Percentiles rank a stretch among this genome's conserved stretches.
Evolutionary conservation across 2,888 invertebrate species (phyloP).

Genomic region (Eilema sororculum): DNA sequence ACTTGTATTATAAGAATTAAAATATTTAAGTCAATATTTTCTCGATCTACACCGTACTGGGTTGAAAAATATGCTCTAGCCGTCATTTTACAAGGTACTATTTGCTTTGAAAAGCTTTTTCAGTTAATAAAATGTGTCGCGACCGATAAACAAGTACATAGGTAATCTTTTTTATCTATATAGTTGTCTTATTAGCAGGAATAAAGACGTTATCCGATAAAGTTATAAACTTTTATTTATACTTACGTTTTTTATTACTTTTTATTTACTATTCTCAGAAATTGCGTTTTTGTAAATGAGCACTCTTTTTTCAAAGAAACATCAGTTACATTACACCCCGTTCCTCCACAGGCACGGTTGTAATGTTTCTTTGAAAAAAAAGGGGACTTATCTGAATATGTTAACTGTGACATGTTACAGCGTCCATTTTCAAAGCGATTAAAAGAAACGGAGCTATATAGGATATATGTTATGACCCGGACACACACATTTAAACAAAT

Average conservation of each 20-base stretch:
- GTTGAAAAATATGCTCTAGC: not conserved
- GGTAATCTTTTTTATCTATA: conserved; percentile 37
- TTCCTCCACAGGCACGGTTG: no score
- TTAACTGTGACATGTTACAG: no score
- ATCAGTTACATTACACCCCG: no score
- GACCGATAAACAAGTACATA: conserved; percentile 29
- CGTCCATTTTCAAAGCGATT: no score
- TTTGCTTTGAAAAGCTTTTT: not conserved
- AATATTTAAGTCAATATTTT: not conserved
- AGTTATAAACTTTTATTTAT: conserved; percentile 27
- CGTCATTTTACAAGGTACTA: not conserved
- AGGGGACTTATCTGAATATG: not conserved
- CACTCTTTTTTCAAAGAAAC: not conserved
- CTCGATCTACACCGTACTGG: not conserved
- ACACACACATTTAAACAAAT: no score
- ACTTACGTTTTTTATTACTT: not conserved
- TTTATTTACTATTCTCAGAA: not conserved
- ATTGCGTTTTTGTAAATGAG: not conserved
- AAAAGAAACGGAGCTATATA: no score
- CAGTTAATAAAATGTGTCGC: conserved; percentile 26
- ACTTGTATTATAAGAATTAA: not conserved
- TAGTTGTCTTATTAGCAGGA: conserved; percentile 26
- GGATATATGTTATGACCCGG: no score
- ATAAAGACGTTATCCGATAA: conserved; percentile 26
- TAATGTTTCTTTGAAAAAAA: not conserved